phyloP scores from a whole-genome alignment of 2,888 invertebrate species.

The Athalia rosae region DNA sequence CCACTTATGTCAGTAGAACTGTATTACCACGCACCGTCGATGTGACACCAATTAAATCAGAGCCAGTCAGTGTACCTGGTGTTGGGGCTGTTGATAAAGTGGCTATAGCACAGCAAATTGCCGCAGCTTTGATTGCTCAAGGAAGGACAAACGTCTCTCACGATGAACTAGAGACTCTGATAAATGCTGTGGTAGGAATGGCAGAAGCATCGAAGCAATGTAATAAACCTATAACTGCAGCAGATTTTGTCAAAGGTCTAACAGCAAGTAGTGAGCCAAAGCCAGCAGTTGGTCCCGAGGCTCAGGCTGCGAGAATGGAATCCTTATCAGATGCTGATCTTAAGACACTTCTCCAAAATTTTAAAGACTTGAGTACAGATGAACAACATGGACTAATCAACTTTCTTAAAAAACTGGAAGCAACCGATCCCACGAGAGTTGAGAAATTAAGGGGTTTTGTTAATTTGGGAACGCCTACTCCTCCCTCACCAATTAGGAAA shows the following conservation, averaged over 20 bases:
- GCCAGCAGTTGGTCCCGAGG: conserved; percentile 51
- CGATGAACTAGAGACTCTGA: conserved; percentile 85
- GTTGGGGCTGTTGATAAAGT: conserved; percentile 86
- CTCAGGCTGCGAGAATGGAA: conserved; percentile 78
- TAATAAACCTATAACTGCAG: conserved; percentile 75
- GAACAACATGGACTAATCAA: conserved; percentile 89
- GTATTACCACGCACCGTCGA: conserved; percentile 60
- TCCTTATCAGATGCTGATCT: conserved; percentile 87
- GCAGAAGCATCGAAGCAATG: conserved; percentile 78
- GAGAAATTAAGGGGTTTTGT: conserved; percentile 86
- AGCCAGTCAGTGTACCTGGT: conserved; percentile 80
- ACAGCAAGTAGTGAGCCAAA: conserved; percentile 51
- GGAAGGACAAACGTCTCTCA: conserved; percentile 88
- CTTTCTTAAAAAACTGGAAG: conserved; percentile 87
- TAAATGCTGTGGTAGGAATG: conserved; percentile 86
- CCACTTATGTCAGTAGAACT: conserved; percentile 57
- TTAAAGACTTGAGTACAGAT: conserved; percentile 85
- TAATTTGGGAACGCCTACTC: conserved; percentile 74
- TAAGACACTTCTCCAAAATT: conserved; percentile 86
- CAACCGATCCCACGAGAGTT: conserved; percentile 85
- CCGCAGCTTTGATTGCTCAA: conserved; percentile 85
- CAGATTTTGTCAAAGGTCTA: conserved; percentile 73
- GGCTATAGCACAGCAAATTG: conserved; percentile 87
- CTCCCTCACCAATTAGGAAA: conserved; percentile 50
- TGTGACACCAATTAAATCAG: conserved; percentile 63